Percentiles rank a stretch among this genome's conserved stretches.
Evolutionary conservation across 2,888 invertebrate species (phyloP).

Genomic region (Phytoseiulus persimilis): DNA sequence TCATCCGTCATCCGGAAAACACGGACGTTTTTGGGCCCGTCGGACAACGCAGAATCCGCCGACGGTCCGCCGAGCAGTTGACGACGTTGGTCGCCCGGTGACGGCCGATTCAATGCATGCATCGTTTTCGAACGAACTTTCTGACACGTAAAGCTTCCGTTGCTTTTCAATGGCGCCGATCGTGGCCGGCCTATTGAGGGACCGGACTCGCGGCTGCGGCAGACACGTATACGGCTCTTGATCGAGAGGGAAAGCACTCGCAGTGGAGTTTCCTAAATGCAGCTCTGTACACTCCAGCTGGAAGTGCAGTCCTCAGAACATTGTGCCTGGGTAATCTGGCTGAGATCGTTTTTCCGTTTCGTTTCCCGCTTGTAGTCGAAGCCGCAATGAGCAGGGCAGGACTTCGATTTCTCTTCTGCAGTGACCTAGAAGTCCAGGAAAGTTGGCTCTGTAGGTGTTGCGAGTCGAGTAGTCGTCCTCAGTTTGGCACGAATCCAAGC

Average conservation of each 20-base stretch:
- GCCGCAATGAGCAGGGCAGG: neutral
- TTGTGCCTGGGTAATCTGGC: no score
- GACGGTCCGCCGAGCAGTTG: neutral
- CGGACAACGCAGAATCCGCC: neutral
- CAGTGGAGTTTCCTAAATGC: neutral
- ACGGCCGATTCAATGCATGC: neutral
- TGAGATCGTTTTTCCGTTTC: neutral
- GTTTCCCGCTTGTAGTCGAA: neutral
- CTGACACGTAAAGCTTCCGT: neutral
- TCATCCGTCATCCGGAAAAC: neutral
- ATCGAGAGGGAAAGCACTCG: neutral
- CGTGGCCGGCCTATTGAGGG: neutral
- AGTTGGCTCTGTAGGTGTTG: neutral
- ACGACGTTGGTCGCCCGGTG: neutral
- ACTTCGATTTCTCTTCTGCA: neutral
- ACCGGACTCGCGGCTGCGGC: neutral
- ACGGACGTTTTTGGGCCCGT: neutral
- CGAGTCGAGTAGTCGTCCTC: neutral
- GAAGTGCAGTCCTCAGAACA: no score
- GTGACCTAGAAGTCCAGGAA: neutral
- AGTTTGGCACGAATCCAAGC: neutral
- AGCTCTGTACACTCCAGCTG: no score
- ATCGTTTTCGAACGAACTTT: neutral
- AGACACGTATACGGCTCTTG: neutral
- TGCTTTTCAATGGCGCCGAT: neutral